Conservation (phyloP, 2,113 vertebrate species). For the Xyrauchen texanus region DNA sequence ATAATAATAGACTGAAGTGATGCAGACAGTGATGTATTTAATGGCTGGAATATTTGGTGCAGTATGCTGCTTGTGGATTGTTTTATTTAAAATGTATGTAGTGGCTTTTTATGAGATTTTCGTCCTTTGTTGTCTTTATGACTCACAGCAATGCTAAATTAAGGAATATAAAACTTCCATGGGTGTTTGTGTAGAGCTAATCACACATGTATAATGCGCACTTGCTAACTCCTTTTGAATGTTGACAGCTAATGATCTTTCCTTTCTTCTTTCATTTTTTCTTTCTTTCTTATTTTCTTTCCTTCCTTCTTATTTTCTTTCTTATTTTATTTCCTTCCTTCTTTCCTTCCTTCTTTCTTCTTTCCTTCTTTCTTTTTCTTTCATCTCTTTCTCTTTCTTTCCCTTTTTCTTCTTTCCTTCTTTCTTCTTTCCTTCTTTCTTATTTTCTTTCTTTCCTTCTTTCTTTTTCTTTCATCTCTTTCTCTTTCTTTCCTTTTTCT, state of each 20-base stretch:
- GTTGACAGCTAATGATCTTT: not conserved
- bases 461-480: too few species aligned
- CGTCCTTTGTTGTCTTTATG: not conserved
- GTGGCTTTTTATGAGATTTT: not conserved
- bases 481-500: too few species aligned
- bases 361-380: too few species aligned
- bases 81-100: not conserved
- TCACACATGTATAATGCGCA: not conserved
- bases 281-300: not conserved
- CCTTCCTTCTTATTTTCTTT: too few species aligned
- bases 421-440: too few species aligned
- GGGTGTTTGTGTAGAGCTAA: not conserved
- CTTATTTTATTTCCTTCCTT: too few species aligned
- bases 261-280: constrained; percentile 23
- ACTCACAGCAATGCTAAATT: not conserved
- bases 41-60: constrained; percentile 16
- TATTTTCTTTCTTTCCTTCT: too few species aligned
- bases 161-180: not conserved
- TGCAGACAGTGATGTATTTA: too few species aligned
- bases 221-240: not conserved
- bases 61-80: not conserved
- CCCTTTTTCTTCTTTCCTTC: too few species aligned
- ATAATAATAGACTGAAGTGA: too few species aligned
- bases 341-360: too few species aligned
- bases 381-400: too few species aligned